These are phyloP conservation scores for Chlorops oryzae DNA, from an alignment of 1,140 invertebrate species.

Conservation along the genomic window DNA sequence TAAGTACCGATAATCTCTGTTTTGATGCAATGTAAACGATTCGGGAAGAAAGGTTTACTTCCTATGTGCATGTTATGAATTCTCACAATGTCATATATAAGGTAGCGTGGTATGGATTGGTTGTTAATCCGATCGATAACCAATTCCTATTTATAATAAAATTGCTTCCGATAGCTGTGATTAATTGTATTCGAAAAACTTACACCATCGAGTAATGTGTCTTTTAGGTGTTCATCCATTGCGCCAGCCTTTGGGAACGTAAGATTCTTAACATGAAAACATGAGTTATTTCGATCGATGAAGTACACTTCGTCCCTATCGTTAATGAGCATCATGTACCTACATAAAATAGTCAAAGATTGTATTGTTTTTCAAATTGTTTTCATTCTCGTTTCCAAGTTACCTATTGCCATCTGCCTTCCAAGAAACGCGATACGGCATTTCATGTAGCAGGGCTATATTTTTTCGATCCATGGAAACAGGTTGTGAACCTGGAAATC, in stretches of 20 bases:
- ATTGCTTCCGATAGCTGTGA: too few species aligned
- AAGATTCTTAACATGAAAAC: slow-evolving; percentile 81
- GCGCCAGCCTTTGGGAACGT: slow-evolving; percentile 74
- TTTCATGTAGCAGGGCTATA: slow-evolving; percentile 65
- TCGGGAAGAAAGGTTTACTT: slow-evolving; percentile 67
- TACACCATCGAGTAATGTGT: slow-evolving; percentile 92
- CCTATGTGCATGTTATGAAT: slow-evolving; percentile 76
- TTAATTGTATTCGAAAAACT: slow-evolving; percentile 32
- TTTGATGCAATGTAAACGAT: slow-evolving; percentile 72
- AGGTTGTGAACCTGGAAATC: slow-evolving; percentile 94
- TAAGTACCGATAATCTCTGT: slow-evolving; percentile 58
- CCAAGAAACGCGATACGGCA: slow-evolving; percentile 95
- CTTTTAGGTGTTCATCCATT: slow-evolving; percentile 60
- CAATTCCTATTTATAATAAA: slow-evolving; percentile 66
- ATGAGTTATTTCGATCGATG: slow-evolving; percentile 89
- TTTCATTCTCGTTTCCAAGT: neutral
- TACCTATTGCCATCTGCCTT: slow-evolving; percentile 96
- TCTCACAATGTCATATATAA: slow-evolving; percentile 92
- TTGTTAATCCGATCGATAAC: slow-evolving; percentile 81
- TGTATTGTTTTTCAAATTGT: neutral
- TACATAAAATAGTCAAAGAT: slow-evolving; percentile 35
- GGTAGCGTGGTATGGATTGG: slow-evolving; percentile 73
- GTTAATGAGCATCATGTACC: slow-evolving; percentile 96
- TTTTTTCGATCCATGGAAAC: slow-evolving; percentile 92
- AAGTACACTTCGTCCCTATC: slow-evolving; percentile 81